phyloP scores from a whole-genome alignment of 2,888 invertebrate genomes.

The Pecten maximus region DNA sequence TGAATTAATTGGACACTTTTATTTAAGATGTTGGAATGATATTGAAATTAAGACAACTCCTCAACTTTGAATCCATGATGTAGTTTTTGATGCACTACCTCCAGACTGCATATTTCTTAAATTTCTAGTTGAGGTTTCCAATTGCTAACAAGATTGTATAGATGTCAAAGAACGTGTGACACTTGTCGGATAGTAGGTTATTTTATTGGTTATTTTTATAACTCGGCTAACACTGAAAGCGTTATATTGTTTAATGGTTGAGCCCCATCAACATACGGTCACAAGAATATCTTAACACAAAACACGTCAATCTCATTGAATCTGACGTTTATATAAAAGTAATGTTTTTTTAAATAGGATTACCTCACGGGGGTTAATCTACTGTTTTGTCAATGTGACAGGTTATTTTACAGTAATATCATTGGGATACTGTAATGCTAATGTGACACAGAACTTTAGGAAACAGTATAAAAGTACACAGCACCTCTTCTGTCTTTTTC shows the following conservation, averaged over 20 bases:
- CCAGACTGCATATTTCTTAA: no score
- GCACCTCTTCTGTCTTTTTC: neutral
- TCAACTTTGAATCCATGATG: no score
- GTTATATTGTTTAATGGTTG: neutral
- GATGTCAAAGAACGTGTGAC: neutral
- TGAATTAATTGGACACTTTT: no score
- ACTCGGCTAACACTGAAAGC: neutral
- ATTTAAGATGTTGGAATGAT: no score
- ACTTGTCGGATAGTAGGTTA: neutral
- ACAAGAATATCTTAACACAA: neutral
- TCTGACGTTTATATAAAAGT: neutral
- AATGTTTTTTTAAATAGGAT: constrained; percentile 27
- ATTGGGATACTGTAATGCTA: neutral
- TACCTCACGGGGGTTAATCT: constrained; percentile 3
- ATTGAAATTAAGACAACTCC: no score
- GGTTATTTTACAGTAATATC: neutral
- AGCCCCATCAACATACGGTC: neutral
- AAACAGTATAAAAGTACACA: neutral
- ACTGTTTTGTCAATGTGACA: constrained; percentile 3
- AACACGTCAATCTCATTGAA: neutral
- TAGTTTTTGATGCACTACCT: no score
- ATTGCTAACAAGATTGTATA: neutral
- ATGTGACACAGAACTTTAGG: neutral
- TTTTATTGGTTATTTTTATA: neutral
- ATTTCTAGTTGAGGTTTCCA: neutral